A percentile compares a stretch with the other conserved stretches of the same genome.
Conservation (phyloP, 2,797 vertebrate genomes). For the Semotilus atromaculatus region DNA sequence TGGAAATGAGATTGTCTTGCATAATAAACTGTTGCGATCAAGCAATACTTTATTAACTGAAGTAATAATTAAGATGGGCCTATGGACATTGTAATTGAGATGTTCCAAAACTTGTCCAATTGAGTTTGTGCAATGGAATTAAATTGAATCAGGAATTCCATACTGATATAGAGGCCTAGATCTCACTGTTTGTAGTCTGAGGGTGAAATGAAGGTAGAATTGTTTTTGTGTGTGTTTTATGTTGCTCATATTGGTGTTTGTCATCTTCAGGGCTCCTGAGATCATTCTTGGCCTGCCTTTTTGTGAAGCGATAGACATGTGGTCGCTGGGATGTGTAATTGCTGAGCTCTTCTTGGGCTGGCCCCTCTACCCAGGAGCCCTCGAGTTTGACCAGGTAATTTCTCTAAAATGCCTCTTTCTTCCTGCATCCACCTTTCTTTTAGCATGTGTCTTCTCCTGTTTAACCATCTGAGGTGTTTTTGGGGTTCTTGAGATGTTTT, state of each 20-base stretch:
- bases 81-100: too few relatives aligned
- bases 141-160: not conserved
- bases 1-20: too few relatives aligned
- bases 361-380: constrained; percentile 97
- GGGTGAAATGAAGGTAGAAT: not conserved
- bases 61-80: too few relatives aligned
- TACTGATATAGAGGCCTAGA: not conserved
- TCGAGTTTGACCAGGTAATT: constrained; percentile 98
- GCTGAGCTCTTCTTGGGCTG: constrained; percentile 98
- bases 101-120: too few relatives aligned
- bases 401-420: constrained; percentile 12
- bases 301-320: constrained; percentile 99
- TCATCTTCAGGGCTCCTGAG: constrained; percentile 92
- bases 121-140: not conserved
- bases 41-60: too few relatives aligned
- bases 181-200: not conserved
- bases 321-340: constrained; percentile 98
- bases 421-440: not conserved
- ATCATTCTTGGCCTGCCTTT: constrained; percentile 99
- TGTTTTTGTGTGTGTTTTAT: not conserved
- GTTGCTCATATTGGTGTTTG: constrained; percentile 48
- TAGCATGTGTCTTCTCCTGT: not conserved
- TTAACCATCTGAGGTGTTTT: too few relatives aligned
- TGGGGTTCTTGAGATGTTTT: too few relatives aligned
- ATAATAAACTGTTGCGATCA: too few relatives aligned